Evolutionary conservation across 2,888 invertebrate genomes (phyloP).

Genomic region (Lordiphosa fenestrarum): DNA sequence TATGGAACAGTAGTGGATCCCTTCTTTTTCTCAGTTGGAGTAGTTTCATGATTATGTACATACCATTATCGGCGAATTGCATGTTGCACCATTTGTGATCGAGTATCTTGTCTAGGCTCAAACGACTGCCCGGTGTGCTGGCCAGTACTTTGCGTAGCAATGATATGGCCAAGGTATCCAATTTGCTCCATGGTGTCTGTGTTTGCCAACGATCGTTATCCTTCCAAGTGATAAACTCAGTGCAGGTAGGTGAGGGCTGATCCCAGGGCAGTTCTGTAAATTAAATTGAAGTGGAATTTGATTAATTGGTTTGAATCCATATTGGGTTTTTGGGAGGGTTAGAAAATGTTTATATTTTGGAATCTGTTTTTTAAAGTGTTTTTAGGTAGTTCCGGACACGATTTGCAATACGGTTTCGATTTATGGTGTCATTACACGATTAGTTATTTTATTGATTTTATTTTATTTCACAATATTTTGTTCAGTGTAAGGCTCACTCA

Average conservation of each 20-base stretch:
- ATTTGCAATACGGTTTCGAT: too few species aligned
- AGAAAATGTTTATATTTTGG: too few species aligned
- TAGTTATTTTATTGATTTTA: too few species aligned
- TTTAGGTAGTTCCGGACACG: too few species aligned
- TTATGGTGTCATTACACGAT: too few species aligned
- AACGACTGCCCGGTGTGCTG: slow-evolving; percentile 85
- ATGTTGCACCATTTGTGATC: slow-evolving; percentile 88
- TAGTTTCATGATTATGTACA: too few species aligned
- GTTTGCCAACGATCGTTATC: slow-evolving; percentile 84
- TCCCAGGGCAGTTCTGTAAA: slow-evolving; percentile 97
- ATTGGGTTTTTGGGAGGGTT: too few species aligned
- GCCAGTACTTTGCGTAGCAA: slow-evolving; percentile 88
- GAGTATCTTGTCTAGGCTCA: slow-evolving; percentile 85
- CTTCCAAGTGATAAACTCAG: slow-evolving; percentile 89
- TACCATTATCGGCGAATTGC: slow-evolving; percentile 80
- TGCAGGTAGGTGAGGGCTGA: slow-evolving; percentile 86
- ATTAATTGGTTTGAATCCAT: too few species aligned
- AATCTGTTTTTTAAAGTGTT: too few species aligned
- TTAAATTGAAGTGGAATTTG: background rate
- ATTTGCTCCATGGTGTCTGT: slow-evolving; percentile 89
- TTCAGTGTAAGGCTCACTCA: too few species aligned
- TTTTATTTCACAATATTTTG: too few species aligned
- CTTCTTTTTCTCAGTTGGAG: too few species aligned
- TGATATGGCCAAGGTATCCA: slow-evolving; percentile 87
- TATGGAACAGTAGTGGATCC: slow-evolving; percentile 15